A percentile compares a stretch with the other conserved stretches of the same genome.
Conservation (phyloP, 2,113 vertebrate genomes). For the Spermophilus dauricus region DNA sequence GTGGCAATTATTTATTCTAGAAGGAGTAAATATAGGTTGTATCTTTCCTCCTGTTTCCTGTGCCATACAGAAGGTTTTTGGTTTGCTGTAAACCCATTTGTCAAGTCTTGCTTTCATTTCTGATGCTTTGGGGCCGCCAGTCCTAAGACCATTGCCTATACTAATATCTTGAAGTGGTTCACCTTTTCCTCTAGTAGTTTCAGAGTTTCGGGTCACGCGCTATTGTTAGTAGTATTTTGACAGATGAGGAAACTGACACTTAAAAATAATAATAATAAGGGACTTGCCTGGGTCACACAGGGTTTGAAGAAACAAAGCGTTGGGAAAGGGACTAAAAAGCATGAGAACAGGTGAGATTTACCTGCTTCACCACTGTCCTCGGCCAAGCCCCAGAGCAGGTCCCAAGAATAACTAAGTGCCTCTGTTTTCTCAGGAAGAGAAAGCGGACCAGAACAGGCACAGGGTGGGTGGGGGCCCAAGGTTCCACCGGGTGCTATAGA, state of each 20-base stretch:
- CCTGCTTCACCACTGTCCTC: background rate
- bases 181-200: background rate
- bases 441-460: background rate
- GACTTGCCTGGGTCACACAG: background rate
- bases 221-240: background rate
- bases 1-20: no score
- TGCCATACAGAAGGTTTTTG: background rate
- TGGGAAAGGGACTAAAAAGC: background rate
- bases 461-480: background rate
- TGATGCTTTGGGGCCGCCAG: background rate
- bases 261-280: background rate
- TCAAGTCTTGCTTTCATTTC: background rate
- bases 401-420: background rate
- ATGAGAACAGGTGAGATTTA: background rate
- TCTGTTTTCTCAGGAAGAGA: background rate
- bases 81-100: background rate
- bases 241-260: background rate
- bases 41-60: background rate
- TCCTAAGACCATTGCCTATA: background rate
- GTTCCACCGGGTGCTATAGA: background rate
- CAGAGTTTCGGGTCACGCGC: background rate
- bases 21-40: no score
- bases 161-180: background rate
- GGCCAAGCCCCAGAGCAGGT: background rate
- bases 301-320: background rate